phyloP scores from a whole-genome alignment of 2,113 vertebrate species.

The Atractosteus spatula region DNA sequence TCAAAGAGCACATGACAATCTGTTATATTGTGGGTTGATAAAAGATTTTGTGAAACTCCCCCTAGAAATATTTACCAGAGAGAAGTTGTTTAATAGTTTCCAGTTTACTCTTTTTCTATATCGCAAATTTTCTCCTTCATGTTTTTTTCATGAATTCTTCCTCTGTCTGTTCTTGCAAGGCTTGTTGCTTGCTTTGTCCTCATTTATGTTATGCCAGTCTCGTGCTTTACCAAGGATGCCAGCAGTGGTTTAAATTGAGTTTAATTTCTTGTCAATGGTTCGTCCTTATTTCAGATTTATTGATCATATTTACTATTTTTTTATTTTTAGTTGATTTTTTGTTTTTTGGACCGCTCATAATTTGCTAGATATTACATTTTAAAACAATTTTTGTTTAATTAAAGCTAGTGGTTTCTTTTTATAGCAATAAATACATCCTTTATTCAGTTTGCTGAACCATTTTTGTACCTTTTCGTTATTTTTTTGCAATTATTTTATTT shows the following conservation, averaged over 20 bases:
- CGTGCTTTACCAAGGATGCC: slow-evolving; percentile 29
- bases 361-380: too few species aligned
- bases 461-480: too few species aligned
- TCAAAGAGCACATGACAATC: slow-evolving; percentile 49
- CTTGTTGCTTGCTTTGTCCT: slow-evolving; percentile 39
- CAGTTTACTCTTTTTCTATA: slow-evolving; percentile 28
- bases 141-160: slow-evolving; percentile 30
- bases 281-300: too few species aligned
- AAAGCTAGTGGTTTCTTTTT: too few species aligned
- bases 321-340: too few species aligned
- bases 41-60: slow-evolving; percentile 31
- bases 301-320: too few species aligned
- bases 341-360: too few species aligned
- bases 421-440: too few species aligned
- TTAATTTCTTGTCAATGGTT: too few species aligned
- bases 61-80: slow-evolving; percentile 15
- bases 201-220: slow-evolving; percentile 33
- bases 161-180: slow-evolving; percentile 18
- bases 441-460: too few species aligned
- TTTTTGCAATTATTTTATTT: too few species aligned
- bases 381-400: too few species aligned
- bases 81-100: slow-evolving; percentile 45
- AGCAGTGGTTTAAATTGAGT: neutral
- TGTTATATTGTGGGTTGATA: slow-evolving; percentile 46
- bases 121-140: slow-evolving; percentile 29